These are phyloP conservation scores for Xylocopa sonorina DNA, from an alignment of 1,140 invertebrate species.

Conservation along the genomic window DNA sequence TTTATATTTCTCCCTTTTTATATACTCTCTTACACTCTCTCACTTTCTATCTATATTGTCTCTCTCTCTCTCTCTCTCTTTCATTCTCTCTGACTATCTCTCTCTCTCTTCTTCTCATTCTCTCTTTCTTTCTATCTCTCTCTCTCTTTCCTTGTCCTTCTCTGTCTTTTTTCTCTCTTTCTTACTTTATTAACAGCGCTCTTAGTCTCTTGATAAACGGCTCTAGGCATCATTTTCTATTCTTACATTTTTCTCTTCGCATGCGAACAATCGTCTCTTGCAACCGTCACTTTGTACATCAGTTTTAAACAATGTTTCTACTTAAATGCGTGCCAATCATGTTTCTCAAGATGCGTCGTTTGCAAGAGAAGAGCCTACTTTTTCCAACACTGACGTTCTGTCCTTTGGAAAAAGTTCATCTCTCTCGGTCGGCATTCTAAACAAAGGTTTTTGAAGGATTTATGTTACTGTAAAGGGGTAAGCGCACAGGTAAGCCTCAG, in stretches of 20 bases:
- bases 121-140: conserved; percentile 20
- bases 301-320: neutral
- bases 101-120: conserved; percentile 2
- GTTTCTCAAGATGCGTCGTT: conserved; percentile 13
- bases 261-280: conserved; percentile 58
- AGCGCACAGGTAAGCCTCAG: conserved; percentile 70
- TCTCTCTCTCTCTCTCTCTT: too few species aligned
- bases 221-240: conserved; percentile 58
- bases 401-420: neutral
- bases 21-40: conserved; percentile 30
- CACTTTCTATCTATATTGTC: conserved; percentile 14
- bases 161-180: conserved; percentile 48
- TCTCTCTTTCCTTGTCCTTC: too few species aligned
- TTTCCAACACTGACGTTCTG: conserved; percentile 9
- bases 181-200: conserved; percentile 64
- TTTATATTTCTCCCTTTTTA: conserved; percentile 39
- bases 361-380: conserved; percentile 42
- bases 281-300: conserved; percentile 16
- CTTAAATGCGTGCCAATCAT: neutral
- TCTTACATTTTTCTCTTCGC: conserved; percentile 62
- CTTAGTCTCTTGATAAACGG: conserved; percentile 71
- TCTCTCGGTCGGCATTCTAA: conserved; percentile 8
- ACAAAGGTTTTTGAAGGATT: neutral
- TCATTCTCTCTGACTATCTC: conserved; percentile 13
- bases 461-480: conserved; percentile 24